phyloP scores from a whole-genome alignment of 1,140 invertebrate species.

The Cherax quadricarinatus region DNA sequence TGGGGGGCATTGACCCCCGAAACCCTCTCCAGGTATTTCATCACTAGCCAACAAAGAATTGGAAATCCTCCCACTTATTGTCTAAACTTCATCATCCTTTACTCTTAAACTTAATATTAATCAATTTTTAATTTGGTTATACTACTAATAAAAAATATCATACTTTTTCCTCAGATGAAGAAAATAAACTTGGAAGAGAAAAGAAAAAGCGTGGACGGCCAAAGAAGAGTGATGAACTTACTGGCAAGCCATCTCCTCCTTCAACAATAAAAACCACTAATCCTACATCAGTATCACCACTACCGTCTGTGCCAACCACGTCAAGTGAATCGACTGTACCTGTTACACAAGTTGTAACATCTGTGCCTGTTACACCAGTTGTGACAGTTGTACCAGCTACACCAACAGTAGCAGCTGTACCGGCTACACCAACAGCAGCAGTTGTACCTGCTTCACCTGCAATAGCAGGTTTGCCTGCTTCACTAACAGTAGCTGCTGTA shows the following conservation, averaged over 20 bases:
- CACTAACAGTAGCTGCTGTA: conserved; percentile 20
- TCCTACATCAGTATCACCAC: neutral
- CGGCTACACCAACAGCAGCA: neutral
- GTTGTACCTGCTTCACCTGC: conserved; percentile 31
- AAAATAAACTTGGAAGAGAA: conserved; percentile 24
- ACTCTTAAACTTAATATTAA: no score
- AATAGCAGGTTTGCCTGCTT: neutral
- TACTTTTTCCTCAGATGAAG: conserved; percentile 38
- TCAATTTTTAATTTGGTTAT: no score
- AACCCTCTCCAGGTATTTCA: no score
- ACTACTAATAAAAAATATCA: no score
- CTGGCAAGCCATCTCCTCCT: conserved; percentile 56
- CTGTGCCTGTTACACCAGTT: conserved; percentile 30
- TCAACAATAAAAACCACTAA: conserved; percentile 20
- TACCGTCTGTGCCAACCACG: conserved; percentile 11
- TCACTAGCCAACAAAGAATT: no score
- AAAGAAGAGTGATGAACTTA: conserved; percentile 62
- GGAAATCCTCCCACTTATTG: no score
- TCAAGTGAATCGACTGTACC: conserved; percentile 21
- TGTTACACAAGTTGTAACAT: conserved; percentile 18
- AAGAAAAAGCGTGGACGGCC: conserved; percentile 65
- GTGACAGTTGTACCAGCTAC: conserved; percentile 5
- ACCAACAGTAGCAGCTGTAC: neutral
- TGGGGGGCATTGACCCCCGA: no score
- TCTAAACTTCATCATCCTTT: no score